Evolutionary conservation across 1,140 invertebrate genomes (phyloP), one percentile per base, ranked within the genome.

Genomic region (Lineus longissimus): DNA sequence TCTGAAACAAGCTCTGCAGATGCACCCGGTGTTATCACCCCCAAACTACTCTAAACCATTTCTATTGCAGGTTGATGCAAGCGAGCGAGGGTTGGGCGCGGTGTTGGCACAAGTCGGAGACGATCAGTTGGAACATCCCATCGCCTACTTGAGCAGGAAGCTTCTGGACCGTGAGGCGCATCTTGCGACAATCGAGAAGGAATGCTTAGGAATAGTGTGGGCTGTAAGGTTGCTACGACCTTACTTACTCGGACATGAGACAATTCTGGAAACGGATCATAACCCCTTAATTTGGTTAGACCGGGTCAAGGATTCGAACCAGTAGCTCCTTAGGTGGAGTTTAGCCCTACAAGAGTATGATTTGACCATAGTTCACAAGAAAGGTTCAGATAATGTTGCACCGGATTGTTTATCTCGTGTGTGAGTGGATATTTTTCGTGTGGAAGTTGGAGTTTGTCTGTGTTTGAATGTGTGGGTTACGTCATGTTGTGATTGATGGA

Each of bases 11-110:
- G 63, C 51, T 7, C 54, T 82, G 0, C 59, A 29, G 1, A 65
- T 30, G 22, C 25, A 29, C 55, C 59, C 19, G 19, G 73, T 77
- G 55, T 65, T 58, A 17, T 74, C 33, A 69, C 75, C 64, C 72
- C 70, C 67, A 56, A 68, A 40, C 76, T 76, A 61, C 64, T 76
- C 6, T 74, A 81, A 69, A 74, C 72, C 40, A 74, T 79, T 69
- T 40, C 63, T 65, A 15, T 69, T 64, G 63, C 62, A 64, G 45
- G 31, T 62, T 40, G 66, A 60, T 47, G 40, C 43, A 4, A 64
- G 33, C 15, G 33, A 36, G 33, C 4, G 33, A 15, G 33, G 33
- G 15, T 15, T 36, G 6, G 33, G 33, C 6, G 33, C 15, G 33
- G 33, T 36, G 4, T 62, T 22, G 62, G 27, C 30, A 66, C 68